Conservation (phyloP, 2,113 vertebrate species). For the Thermophis baileyi region DNA sequence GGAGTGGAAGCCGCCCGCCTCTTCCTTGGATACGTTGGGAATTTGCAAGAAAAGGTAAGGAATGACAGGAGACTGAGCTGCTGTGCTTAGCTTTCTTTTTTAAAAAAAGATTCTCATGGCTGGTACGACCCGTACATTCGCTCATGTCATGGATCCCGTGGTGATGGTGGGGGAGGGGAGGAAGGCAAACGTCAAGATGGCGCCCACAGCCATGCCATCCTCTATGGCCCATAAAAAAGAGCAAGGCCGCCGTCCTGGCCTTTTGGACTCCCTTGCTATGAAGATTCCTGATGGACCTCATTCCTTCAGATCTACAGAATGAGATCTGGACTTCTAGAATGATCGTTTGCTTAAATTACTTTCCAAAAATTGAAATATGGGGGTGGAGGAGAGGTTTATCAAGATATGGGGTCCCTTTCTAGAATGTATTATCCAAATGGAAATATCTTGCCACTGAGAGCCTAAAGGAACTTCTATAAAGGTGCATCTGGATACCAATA, state of each 20-base stretch:
- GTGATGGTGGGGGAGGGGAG: neutral
- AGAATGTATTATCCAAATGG: no score
- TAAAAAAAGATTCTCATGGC: neutral
- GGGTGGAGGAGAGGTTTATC: no score
- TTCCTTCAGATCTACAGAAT: neutral
- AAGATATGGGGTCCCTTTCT: no score
- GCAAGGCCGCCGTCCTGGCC: no score
- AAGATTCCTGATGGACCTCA: neutral
- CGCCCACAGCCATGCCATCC: neutral
- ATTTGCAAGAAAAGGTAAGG: conserved; percentile 82
- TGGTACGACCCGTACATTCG: neutral
- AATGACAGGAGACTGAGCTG: accelerated
- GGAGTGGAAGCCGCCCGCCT: conserved; percentile 71
- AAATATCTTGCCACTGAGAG: no score
- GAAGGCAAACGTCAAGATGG: neutral
- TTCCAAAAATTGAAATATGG: neutral
- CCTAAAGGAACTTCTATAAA: no score
- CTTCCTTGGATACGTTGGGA: conserved; percentile 81
- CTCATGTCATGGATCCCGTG: neutral
- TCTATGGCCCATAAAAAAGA: neutral
- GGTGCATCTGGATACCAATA: no score
- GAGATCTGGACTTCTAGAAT: neutral
- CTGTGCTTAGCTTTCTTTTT: neutral
- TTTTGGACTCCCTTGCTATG: no score
- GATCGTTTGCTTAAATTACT: neutral